A percentile compares a stretch with the other conserved stretches of the same genome.
Conservation (phyloP, 2,888 invertebrate genomes). For the Cerastoderma edule region DNA sequence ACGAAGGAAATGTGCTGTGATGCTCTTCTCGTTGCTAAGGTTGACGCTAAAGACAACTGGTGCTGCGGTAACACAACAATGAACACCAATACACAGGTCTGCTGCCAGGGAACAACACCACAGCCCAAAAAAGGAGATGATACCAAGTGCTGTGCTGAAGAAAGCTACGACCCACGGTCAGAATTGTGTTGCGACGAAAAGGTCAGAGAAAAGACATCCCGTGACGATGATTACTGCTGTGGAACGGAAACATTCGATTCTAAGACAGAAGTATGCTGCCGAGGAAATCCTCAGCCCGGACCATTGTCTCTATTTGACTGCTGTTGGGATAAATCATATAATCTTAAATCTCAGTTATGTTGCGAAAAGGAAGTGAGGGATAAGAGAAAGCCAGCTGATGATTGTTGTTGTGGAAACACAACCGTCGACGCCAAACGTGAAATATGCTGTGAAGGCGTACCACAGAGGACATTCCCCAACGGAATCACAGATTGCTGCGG, state of each 20-base stretch:
- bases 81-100: constrained; percentile 36
- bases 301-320: constrained; percentile 22
- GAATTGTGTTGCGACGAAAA: constrained; percentile 41
- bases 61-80: constrained; percentile 50
- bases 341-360: constrained; percentile 27
- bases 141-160: constrained; percentile 34
- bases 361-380: constrained; percentile 31
- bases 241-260: constrained; percentile 37
- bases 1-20: constrained; percentile 43
- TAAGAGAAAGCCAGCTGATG: constrained; percentile 31
- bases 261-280: constrained; percentile 38
- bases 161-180: constrained; percentile 31
- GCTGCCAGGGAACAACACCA: constrained; percentile 40
- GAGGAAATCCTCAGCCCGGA: constrained; percentile 27
- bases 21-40: constrained; percentile 15
- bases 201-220: constrained; percentile 4
- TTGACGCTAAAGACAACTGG: constrained; percentile 34
- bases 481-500: constrained; percentile 41
- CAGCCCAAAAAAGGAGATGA: constrained; percentile 1
- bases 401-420: constrained; percentile 40
- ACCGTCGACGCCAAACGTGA: constrained; percentile 33
- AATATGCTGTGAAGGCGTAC: constrained; percentile 41
- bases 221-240: constrained; percentile 39
- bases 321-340: constrained; percentile 36
- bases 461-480: constrained; percentile 13